Percentiles rank a stretch among this genome's conserved stretches.
These are phyloP conservation scores for Pseudolaguvia tuberculata DNA, from an alignment of 2,113 vertebrate genomes.

Conservation along the genomic window DNA sequence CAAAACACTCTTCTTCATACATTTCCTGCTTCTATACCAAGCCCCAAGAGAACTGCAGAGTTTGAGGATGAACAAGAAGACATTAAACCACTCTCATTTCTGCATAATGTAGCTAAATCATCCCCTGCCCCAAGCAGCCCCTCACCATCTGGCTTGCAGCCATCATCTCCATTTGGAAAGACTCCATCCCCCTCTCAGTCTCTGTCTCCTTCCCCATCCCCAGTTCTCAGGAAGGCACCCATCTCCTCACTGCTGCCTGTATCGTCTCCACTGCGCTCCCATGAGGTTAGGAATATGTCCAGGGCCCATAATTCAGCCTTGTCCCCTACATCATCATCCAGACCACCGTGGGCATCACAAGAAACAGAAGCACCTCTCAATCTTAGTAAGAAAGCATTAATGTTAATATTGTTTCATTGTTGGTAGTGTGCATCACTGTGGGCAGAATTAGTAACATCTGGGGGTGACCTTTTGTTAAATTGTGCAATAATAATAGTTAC, in stretches of 20 bases:
- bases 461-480: no score
- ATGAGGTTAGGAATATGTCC: slow-evolving; percentile 72
- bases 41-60: slow-evolving; percentile 61
- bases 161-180: slow-evolving; percentile 63
- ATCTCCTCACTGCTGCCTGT: slow-evolving; percentile 73
- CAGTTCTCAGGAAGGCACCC: slow-evolving; percentile 80
- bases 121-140: slow-evolving; percentile 52
- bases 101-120: slow-evolving; percentile 56
- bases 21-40: slow-evolving; percentile 13
- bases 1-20: slow-evolving; percentile 37
- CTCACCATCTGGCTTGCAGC: slow-evolving; percentile 68
- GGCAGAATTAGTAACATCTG: background rate
- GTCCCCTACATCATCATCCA: slow-evolving; percentile 45
- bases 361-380: slow-evolving; percentile 91
- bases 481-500: no score
- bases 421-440: background rate
- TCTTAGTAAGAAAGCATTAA: slow-evolving; percentile 78
- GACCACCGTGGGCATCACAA: slow-evolving; percentile 76
- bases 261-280: slow-evolving; percentile 76
- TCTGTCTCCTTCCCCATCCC: slow-evolving; percentile 65
- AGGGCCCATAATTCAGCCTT: slow-evolving; percentile 57
- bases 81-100: slow-evolving; percentile 53
- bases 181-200: slow-evolving; percentile 63
- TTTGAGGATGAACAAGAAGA: slow-evolving; percentile 56
- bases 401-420: background rate